A percentile compares a stretch with the other conserved stretches of the same genome.
Conservation (phyloP, 2,113 vertebrate genomes). For the Rhynchopsitta pachyrhyncha region DNA sequence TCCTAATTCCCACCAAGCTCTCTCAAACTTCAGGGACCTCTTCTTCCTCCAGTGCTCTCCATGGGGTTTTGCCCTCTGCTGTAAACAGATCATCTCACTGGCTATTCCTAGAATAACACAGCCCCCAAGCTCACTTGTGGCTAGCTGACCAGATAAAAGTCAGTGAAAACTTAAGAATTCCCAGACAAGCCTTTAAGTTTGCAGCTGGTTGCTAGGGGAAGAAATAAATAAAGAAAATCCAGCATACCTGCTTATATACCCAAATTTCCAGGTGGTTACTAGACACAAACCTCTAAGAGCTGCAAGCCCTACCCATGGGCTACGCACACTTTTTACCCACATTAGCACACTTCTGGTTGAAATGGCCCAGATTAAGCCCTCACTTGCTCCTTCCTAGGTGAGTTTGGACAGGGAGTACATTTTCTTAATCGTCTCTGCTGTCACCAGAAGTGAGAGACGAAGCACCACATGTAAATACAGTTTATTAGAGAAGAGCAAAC, state of each 20-base stretch:
- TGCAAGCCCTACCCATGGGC: not conserved
- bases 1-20: not conserved
- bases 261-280: not conserved
- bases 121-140: not conserved
- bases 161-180: not conserved
- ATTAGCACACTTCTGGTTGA: not conserved
- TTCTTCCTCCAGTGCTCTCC: not conserved
- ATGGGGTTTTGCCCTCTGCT: not conserved
- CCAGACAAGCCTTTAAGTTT: not conserved
- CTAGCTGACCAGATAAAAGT: not conserved
- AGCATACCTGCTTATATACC: not conserved
- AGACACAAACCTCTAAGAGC: not conserved
- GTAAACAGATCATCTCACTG: not conserved
- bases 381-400: not conserved
- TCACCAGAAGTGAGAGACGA: not conserved
- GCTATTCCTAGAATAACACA: not conserved
- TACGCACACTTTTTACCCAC: accelerated
- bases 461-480: not conserved
- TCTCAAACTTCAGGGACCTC: not conserved
- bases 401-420: not conserved
- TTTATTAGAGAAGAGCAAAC: constrained; percentile 12
- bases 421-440: not conserved
- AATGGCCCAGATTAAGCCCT: not conserved
- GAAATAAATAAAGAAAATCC: not conserved
- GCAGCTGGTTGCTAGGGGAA: not conserved